Percentiles rank a stretch among this genome's conserved stretches.
phyloP scores from a whole-genome alignment of 1,140 invertebrate genomes.

The Goniozus legneri region DNA sequence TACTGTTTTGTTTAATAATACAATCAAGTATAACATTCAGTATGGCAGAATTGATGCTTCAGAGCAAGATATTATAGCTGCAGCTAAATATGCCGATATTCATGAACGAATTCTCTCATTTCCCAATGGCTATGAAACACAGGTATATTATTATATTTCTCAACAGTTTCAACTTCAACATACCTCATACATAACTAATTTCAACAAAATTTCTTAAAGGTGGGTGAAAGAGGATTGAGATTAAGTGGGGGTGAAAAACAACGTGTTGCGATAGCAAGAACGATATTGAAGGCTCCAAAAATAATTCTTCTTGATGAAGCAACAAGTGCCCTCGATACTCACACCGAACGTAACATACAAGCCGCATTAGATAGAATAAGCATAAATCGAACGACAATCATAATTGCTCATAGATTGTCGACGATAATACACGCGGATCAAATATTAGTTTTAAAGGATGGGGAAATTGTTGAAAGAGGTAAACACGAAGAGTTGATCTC shows the following conservation, averaged over 20 bases:
- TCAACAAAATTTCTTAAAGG: slow-evolving; percentile 56
- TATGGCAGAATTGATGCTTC: slow-evolving; percentile 81
- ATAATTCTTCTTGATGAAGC: slow-evolving; percentile 89
- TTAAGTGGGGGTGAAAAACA: slow-evolving; percentile 91
- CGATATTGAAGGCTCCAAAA: slow-evolving; percentile 82
- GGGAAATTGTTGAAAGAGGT: slow-evolving; percentile 87
- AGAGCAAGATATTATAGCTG: slow-evolving; percentile 81
- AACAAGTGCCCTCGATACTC: slow-evolving; percentile 80
- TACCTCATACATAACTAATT: slow-evolving; percentile 7
- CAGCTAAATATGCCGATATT: slow-evolving; percentile 89
- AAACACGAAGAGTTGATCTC: slow-evolving; percentile 76
- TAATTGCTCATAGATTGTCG: slow-evolving; percentile 89
- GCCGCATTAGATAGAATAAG: slow-evolving; percentile 72
- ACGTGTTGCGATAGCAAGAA: slow-evolving; percentile 87
- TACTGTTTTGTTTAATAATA: slow-evolving; percentile 94
- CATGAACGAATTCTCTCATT: slow-evolving; percentile 88
- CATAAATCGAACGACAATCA: slow-evolving; percentile 83
- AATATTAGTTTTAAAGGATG: slow-evolving; percentile 86
- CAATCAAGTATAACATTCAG: slow-evolving; percentile 93
- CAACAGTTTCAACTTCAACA: slow-evolving; percentile 7
- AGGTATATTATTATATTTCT: slow-evolving; percentile 52
- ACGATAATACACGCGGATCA: slow-evolving; percentile 92
- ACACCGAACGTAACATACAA: slow-evolving; percentile 83
- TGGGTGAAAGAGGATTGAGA: slow-evolving; percentile 75
- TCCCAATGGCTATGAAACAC: slow-evolving; percentile 82